Evolutionary conservation across 2,888 invertebrate genomes (phyloP), one percentile per base, ranked within the genome.

Genomic region (Acleris cristana): DNA sequence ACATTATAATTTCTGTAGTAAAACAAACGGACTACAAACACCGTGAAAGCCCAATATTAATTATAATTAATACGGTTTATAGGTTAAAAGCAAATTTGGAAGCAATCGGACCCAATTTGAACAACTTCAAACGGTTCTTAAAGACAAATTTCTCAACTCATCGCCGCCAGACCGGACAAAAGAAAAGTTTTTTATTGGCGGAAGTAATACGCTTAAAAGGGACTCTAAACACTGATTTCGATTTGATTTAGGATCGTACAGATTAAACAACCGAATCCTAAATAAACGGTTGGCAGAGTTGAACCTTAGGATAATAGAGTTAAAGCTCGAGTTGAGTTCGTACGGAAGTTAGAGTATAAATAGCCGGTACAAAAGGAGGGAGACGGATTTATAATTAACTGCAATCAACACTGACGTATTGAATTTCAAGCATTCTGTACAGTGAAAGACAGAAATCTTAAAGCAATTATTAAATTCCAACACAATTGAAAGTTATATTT

Each of bases 391-490:
- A 92, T 92, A 92, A 92, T 92, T 92, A 92, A 92, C 92, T 92
- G 92, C 90, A 91, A 92, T 92, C 92, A 92, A 91, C 90, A 88
- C 91, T 90, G 89, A 88, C 89, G 88, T 89, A 92, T 92, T 89
- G 90, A 89, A 92, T 92, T 92, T 91, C 92, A 79, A 82, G 85
- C 82, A 88, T 88, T 84, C 73, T 71, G 87, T 85, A 90, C 87
- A 82, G 74, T 85, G 74, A 73, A 55, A 73, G 48, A 65, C 73
- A 77, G 69, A 85, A 79, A 40, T 70, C 49, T 49, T 63, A 23
- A 44, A 2, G 16, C 19, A 23, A 10, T 16, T 65, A 26, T 14
- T 44, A 34, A 52, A 18, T 51, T 18, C 3, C 0, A 45, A 45
- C 7, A n/a, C 7, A 2, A 34, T 34, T 34, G 1, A 14, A 40